These are phyloP conservation scores for Drosophila anomalata DNA, from an alignment of 2,888 invertebrate species.

Conservation along the genomic window DNA sequence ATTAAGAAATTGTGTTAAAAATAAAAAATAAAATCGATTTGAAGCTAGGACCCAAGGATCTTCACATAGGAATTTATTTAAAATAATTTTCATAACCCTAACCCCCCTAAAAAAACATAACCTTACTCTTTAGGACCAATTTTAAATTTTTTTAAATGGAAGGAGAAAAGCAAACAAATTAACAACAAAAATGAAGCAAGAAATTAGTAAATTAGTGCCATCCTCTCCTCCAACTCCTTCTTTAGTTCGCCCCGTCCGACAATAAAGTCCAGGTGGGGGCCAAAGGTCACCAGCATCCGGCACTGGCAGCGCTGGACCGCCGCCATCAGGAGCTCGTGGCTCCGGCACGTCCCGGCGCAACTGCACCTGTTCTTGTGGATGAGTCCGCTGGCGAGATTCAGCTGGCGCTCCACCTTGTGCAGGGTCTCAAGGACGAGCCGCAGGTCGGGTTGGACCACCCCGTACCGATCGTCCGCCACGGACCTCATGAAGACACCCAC, in stretches of 20 bases:
- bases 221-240: not conserved
- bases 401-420: constrained; percentile 12
- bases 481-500: constrained; percentile 22
- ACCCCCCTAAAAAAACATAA: not conserved
- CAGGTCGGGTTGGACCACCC: constrained; percentile 1
- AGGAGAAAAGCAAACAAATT: not conserved
- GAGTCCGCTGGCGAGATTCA: not conserved
- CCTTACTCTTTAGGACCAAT: no score
- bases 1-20: no score
- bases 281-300: constrained; percentile 20
- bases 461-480: constrained; percentile 1
- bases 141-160: not conserved
- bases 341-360: constrained; percentile 1
- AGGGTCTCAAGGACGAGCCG: not conserved
- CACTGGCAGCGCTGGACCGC: constrained; percentile 14
- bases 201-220: not conserved
- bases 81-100: no score
- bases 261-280: constrained; percentile 5
- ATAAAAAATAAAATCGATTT: no score
- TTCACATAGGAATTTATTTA: no score
- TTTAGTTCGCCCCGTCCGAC: not conserved
- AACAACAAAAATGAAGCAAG: not conserved
- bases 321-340: constrained; percentile 3
- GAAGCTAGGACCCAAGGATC: no score
- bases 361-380: not conserved